Conservation (phyloP, 1,140 invertebrate species). For the Trachymyrmex septentrionalis region DNA sequence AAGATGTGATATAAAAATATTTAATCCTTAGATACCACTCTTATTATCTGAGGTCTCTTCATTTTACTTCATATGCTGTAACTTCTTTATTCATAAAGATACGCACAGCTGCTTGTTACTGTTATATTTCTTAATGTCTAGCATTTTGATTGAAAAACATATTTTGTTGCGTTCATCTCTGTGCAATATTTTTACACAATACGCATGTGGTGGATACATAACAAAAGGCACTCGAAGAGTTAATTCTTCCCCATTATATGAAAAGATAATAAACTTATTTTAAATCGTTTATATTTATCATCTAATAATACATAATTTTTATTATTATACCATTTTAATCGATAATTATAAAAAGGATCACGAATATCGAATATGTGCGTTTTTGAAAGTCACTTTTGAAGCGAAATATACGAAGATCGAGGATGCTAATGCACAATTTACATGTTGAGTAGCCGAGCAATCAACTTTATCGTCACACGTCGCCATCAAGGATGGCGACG, state of each 20-base stretch:
- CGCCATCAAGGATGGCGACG: constrained; percentile 30
- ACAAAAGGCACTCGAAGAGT: background rate
- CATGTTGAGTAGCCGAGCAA: constrained; percentile 39
- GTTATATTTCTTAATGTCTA: no score
- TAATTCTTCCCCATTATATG: background rate
- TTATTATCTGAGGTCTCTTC: no score
- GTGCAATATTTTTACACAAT: no score
- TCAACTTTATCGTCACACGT: constrained; percentile 52
- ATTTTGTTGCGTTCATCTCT: no score
- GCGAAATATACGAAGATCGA: background rate
- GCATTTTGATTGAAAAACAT: no score
- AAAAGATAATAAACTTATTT: background rate
- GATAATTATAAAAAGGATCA: background rate
- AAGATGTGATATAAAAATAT: background rate
- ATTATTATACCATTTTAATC: background rate
- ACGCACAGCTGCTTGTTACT: no score
- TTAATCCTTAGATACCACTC: no score
- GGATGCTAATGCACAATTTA: constrained; percentile 42
- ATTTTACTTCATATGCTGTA: no score
- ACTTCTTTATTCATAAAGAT: no score
- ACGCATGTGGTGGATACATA: no score
- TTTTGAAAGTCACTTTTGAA: background rate
- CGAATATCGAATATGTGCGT: background rate
- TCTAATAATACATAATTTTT: background rate
- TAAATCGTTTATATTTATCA: background rate